Conservation (phyloP, 2,797 vertebrate species). For the Acestrorhynchus altus region DNA sequence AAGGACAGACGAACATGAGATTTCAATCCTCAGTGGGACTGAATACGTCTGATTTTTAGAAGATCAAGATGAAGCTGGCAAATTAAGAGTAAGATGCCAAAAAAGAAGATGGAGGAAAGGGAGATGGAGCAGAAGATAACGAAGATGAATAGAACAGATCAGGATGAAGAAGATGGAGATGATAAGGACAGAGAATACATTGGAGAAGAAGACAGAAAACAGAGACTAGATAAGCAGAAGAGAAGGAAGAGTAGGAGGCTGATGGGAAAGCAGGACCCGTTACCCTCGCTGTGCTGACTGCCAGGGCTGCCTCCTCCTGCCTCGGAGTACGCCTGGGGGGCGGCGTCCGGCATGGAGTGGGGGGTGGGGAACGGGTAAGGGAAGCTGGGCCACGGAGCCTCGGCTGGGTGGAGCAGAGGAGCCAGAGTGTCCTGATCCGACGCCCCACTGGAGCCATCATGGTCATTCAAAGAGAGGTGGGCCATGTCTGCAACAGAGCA, state of each 20-base stretch:
- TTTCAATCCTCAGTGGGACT: too few relatives aligned
- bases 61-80: too few relatives aligned
- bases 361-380: slow-evolving; percentile 94
- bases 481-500: slow-evolving; percentile 86
- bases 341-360: slow-evolving; percentile 87
- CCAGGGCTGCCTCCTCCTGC: slow-evolving; percentile 91
- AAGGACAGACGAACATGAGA: neutral
- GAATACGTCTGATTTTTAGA: too few relatives aligned
- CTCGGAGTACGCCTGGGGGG: slow-evolving; percentile 86
- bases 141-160: too few relatives aligned
- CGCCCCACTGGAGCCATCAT: slow-evolving; percentile 95
- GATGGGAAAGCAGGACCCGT: neutral
- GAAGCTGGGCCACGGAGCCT: slow-evolving; percentile 95
- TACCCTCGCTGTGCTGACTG: slow-evolving; percentile 97
- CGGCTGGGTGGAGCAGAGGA: slow-evolving; percentile 92
- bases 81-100: too few relatives aligned
- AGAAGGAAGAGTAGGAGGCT: too few relatives aligned
- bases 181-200: too few relatives aligned
- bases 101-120: too few relatives aligned
- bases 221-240: too few relatives aligned
- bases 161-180: too few relatives aligned
- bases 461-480: slow-evolving; percentile 93
- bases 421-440: slow-evolving; percentile 98
- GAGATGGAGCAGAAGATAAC: too few relatives aligned
- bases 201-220: too few relatives aligned